Percentiles rank a stretch among this genome's conserved stretches.
phyloP scores from a whole-genome alignment of 2,888 invertebrate genomes.

The Graphium colonna region DNA sequence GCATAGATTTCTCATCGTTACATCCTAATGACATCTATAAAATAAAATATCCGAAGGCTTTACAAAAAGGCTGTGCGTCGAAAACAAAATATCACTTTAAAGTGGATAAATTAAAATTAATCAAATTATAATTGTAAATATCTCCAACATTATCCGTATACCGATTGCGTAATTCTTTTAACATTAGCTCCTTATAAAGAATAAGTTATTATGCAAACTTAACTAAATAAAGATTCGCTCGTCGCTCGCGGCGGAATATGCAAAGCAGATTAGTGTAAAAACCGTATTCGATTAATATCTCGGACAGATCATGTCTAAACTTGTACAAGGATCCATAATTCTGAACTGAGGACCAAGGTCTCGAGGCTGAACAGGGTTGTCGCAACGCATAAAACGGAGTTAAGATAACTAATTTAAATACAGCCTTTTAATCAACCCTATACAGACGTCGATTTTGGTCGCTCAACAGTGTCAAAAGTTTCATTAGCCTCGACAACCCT shows the following conservation, averaged over 20 bases:
- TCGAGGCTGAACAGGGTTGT: constrained; percentile 45
- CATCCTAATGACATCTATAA: neutral
- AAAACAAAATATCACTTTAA: no score
- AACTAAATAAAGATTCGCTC: constrained; percentile 46
- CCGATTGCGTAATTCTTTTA: neutral
- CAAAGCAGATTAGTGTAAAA: constrained; percentile 58
- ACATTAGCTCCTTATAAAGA: neutral
- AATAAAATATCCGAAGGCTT: neutral
- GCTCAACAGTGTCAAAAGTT: no score
- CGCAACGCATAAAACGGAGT: neutral
- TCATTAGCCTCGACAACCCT: constrained; percentile 18
- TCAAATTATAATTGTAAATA: no score
- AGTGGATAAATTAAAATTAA: no score
- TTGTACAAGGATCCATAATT: constrained; percentile 55
- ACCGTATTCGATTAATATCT: constrained; percentile 43
- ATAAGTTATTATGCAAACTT: constrained; percentile 30
- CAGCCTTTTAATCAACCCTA: neutral
- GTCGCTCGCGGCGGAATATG: constrained; percentile 49
- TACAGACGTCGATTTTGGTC: neutral
- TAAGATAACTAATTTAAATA: neutral
- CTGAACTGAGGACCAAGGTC: constrained; percentile 61
- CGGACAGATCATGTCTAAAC: constrained; percentile 65
- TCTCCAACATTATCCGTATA: no score
- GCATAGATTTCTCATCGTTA: neutral
- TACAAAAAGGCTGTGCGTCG: neutral